A percentile compares a stretch with the other conserved stretches of the same genome.
Conservation (phyloP, 2,888 invertebrate genomes). For the Herminia tarsipennalis region DNA sequence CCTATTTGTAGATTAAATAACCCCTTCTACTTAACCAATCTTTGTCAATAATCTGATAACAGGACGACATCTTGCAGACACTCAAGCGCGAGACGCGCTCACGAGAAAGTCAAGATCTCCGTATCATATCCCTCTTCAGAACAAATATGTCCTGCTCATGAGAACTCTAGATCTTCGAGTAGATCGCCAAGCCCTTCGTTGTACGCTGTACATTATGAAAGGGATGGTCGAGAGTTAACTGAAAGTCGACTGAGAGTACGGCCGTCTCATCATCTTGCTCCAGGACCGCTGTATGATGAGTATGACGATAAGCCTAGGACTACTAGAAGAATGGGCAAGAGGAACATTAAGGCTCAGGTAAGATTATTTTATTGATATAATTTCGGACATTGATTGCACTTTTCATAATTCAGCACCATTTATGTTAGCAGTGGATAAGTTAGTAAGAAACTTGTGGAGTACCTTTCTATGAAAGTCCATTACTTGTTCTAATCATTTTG, state of each 20-base stretch:
- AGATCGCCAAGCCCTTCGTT: slow-evolving; percentile 78
- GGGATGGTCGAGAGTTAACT: slow-evolving; percentile 87
- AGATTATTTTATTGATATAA: too few relatives aligned
- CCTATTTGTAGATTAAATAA: too few relatives aligned
- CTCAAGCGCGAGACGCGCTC: slow-evolving; percentile 87
- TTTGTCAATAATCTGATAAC: slow-evolving; percentile 12
- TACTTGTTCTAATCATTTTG: too few relatives aligned
- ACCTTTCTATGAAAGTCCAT: too few relatives aligned
- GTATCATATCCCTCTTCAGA: slow-evolving; percentile 94
- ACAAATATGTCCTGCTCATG: slow-evolving; percentile 83
- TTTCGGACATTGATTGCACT: too few relatives aligned
- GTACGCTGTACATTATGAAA: slow-evolving; percentile 89
- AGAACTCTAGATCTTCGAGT: slow-evolving; percentile 72
- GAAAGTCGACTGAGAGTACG: slow-evolving; percentile 87
- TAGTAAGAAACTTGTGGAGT: too few relatives aligned
- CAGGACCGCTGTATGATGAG: slow-evolving; percentile 77
- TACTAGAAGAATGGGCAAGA: slow-evolving; percentile 92
- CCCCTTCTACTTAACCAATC: neutral
- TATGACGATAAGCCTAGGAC: slow-evolving; percentile 80
- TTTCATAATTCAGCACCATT: too few relatives aligned
- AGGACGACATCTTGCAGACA: slow-evolving; percentile 71
- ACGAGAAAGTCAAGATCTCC: slow-evolving; percentile 94
- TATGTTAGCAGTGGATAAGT: too few relatives aligned
- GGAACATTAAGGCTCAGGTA: slow-evolving; percentile 96
- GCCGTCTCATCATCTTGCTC: slow-evolving; percentile 74